Evolutionary conservation across 2,113 vertebrate species (phyloP).

Genomic region (Apteryx owenii): DNA sequence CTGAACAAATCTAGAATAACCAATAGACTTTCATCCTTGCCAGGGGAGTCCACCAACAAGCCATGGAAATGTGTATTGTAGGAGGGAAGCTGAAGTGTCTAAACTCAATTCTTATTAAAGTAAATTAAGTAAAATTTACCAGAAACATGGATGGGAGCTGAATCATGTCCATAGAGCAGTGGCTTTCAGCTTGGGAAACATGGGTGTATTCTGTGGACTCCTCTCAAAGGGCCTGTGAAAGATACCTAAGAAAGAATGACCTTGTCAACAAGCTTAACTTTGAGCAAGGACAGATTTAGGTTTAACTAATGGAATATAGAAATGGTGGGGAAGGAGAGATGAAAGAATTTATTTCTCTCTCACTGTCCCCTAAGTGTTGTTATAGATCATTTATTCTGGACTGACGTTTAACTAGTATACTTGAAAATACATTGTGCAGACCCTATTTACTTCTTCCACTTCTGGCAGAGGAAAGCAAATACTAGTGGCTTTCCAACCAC

Average conservation of each 20-base stretch:
- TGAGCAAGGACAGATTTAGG: background rate
- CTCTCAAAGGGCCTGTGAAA: background rate
- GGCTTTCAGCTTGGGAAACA: background rate
- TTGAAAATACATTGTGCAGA: constrained; percentile 57
- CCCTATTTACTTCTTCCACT: constrained; percentile 10
- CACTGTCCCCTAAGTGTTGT: constrained; percentile 3
- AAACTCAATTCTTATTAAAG: background rate
- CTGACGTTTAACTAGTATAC: background rate
- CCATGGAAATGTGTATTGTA: background rate
- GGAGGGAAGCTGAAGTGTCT: background rate
- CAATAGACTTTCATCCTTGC: background rate
- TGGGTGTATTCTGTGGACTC: background rate
- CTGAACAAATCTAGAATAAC: background rate
- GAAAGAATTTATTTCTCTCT: background rate
- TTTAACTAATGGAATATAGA: background rate
- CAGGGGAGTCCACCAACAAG: background rate
- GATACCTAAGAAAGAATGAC: background rate
- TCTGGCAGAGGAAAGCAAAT: constrained; percentile 28
- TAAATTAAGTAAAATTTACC: background rate
- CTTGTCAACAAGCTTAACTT: background rate
- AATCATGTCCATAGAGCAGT: background rate
- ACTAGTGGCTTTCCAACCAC: constrained; percentile 15
- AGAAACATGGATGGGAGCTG: background rate
- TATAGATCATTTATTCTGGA: constrained; percentile 15
- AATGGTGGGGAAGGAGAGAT: background rate